phyloP scores from a whole-genome alignment of 2,797 vertebrate genomes.

The Miopithecus talapoin region DNA sequence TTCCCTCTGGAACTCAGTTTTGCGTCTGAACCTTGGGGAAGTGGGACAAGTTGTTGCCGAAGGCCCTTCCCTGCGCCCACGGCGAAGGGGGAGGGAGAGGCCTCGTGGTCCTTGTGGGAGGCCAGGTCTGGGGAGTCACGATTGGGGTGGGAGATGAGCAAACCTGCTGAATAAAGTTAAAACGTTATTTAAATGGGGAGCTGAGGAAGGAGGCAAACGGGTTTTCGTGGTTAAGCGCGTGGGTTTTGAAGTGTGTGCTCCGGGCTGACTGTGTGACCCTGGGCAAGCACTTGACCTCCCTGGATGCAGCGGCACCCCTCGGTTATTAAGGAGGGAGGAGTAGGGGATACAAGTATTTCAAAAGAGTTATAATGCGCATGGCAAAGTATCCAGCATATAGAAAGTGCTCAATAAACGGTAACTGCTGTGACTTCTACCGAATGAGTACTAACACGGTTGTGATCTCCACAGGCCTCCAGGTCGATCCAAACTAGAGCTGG shows the following conservation, averaged over 20 bases:
- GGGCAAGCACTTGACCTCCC: background rate
- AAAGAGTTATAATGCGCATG: background rate
- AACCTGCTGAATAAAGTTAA: constrained; percentile 70
- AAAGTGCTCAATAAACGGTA: background rate
- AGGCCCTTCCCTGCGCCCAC: background rate
- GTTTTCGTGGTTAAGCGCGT: background rate
- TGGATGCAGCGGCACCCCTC: background rate
- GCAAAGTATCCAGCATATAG: background rate
- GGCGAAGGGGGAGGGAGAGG: background rate
- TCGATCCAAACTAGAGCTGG: background rate
- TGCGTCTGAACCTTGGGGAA: background rate
- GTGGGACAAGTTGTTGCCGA: background rate
- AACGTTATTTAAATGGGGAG: background rate
- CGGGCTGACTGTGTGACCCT: background rate
- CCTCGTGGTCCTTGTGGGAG: background rate
- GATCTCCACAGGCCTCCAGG: background rate
- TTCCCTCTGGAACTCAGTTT: background rate
- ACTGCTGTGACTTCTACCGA: background rate
- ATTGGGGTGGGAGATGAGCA: background rate
- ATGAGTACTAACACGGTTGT: background rate
- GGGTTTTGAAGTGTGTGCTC: background rate
- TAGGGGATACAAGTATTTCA: background rate
- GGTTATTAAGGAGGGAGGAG: background rate
- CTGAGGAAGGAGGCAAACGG: background rate
- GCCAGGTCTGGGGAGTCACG: background rate